Evolutionary conservation across 2,888 invertebrate species (phyloP).

Genomic region (Sesia bembeciformis): DNA sequence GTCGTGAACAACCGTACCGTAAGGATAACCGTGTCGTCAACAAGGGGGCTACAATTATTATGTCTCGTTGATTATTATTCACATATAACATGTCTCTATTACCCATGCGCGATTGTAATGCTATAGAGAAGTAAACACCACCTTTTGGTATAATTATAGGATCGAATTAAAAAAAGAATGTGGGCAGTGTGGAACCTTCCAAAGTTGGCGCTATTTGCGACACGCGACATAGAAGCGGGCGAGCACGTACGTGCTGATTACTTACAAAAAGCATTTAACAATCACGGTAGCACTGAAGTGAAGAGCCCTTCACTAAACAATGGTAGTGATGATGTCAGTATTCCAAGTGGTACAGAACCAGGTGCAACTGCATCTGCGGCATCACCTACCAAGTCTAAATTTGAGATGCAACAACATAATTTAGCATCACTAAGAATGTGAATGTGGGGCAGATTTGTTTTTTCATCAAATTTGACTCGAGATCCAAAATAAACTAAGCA

Average conservation of each 20-base stretch:
- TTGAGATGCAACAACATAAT: slow-evolving; percentile 57
- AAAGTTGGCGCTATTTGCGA: slow-evolving; percentile 89
- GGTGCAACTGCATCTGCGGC: slow-evolving; percentile 28
- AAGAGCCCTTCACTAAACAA: slow-evolving; percentile 18
- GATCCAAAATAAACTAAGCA: too few relatives aligned
- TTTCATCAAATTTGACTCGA: too few relatives aligned
- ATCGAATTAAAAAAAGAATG: slow-evolving; percentile 28
- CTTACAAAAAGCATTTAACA: slow-evolving; percentile 52
- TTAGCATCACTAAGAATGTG: too few relatives aligned
- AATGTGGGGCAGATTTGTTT: slow-evolving; percentile 77
- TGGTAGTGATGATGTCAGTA: slow-evolving; percentile 27
- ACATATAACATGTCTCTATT: too few relatives aligned
- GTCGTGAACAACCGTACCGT: too few relatives aligned
- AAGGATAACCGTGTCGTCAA: too few relatives aligned
- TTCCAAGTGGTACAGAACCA: slow-evolving; percentile 45
- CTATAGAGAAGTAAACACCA: slow-evolving; percentile 33
- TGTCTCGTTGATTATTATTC: too few relatives aligned
- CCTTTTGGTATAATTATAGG: slow-evolving; percentile 45
- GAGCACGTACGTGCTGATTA: slow-evolving; percentile 97
- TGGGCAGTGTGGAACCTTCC: slow-evolving; percentile 92
- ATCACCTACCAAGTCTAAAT: slow-evolving; percentile 54
- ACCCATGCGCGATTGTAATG: too few relatives aligned
- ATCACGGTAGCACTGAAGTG: slow-evolving; percentile 27
- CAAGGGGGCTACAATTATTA: too few relatives aligned
- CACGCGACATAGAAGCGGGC: slow-evolving; percentile 83